These are phyloP conservation scores for Leptinotarsa peninsularis DNA, from an alignment of 2,888 invertebrate species.

Conservation along the genomic window DNA sequence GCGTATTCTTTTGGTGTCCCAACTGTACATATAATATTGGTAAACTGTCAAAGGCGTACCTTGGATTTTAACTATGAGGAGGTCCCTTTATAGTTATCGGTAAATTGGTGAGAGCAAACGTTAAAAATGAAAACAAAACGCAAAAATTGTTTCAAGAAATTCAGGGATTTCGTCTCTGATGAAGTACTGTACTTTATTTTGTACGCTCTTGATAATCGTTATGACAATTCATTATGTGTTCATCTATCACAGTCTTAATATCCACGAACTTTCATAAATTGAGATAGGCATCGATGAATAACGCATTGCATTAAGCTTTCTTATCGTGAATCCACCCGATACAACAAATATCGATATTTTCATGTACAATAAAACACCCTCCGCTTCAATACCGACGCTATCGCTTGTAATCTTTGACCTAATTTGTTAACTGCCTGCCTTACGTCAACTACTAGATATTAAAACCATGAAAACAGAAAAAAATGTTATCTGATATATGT, in stretches of 20 bases:
- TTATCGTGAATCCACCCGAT: neutral
- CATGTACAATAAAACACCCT: slow-evolving; percentile 3
- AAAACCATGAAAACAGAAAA: slow-evolving; percentile 16
- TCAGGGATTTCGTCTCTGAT: too few species aligned
- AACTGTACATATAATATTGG: too few species aligned
- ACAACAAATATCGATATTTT: slow-evolving; percentile 1
- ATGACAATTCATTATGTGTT: too few species aligned
- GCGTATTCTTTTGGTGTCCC: too few species aligned
- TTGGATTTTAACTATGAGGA: too few species aligned
- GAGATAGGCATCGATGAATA: neutral
- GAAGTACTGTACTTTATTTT: too few species aligned
- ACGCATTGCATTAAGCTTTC: neutral
- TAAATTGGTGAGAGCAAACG: too few species aligned
- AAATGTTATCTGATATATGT: slow-evolving; percentile 27
- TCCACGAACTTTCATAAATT: neutral
- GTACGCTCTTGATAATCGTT: too few species aligned
- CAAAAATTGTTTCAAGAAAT: too few species aligned
- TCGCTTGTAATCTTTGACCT: slow-evolving; percentile 14
- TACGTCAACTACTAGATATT: slow-evolving; percentile 10
- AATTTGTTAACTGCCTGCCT: slow-evolving; percentile 21
- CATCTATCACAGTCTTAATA: neutral
- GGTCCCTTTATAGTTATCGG: too few species aligned
- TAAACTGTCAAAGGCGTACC: too few species aligned
- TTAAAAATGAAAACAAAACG: too few species aligned
- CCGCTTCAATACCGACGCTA: neutral